Evolutionary conservation across 1,140 invertebrate species (phyloP).

Genomic region (Pogonomyrmex californicus): DNA sequence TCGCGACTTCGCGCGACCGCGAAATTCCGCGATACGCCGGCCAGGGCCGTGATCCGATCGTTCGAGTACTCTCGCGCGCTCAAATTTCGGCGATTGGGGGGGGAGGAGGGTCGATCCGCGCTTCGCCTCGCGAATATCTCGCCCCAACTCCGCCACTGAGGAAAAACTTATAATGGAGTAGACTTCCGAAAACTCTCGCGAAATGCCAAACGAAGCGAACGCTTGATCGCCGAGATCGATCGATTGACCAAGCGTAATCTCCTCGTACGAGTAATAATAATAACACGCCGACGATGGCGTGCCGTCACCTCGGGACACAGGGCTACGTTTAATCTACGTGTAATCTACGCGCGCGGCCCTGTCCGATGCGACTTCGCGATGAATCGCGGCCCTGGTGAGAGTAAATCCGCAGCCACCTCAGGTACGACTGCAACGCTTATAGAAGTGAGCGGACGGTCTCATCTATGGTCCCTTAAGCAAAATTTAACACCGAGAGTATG

Average conservation of each 20-base stretch:
- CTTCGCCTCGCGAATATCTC: too few relatives aligned
- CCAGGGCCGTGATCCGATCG: constrained; percentile 52
- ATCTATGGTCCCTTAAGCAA: background rate
- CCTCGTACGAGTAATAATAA: background rate
- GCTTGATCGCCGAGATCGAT: background rate
- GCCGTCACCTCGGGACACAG: constrained; percentile 65
- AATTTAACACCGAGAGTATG: background rate
- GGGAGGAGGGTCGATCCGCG: too few relatives aligned
- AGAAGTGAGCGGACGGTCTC: background rate
- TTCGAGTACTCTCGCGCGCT: background rate
- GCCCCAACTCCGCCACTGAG: background rate
- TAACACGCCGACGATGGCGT: background rate
- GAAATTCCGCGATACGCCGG: constrained; percentile 76
- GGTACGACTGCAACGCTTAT: constrained; percentile 63
- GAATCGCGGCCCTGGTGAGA: constrained; percentile 66
- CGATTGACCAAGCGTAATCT: background rate
- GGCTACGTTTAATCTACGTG: constrained; percentile 77
- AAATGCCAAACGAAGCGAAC: too few relatives aligned
- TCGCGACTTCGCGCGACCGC: constrained; percentile 65
- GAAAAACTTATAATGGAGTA: background rate
- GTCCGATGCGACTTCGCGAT: constrained; percentile 71
- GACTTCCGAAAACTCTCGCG: too few relatives aligned
- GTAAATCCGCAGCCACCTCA: constrained; percentile 65
- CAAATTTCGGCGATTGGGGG: too few relatives aligned
- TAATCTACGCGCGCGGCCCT: constrained; percentile 75